Percentiles rank a stretch among this genome's conserved stretches.
Conservation (phyloP, 2,888 invertebrate species). For the Notodonta ziczac region DNA sequence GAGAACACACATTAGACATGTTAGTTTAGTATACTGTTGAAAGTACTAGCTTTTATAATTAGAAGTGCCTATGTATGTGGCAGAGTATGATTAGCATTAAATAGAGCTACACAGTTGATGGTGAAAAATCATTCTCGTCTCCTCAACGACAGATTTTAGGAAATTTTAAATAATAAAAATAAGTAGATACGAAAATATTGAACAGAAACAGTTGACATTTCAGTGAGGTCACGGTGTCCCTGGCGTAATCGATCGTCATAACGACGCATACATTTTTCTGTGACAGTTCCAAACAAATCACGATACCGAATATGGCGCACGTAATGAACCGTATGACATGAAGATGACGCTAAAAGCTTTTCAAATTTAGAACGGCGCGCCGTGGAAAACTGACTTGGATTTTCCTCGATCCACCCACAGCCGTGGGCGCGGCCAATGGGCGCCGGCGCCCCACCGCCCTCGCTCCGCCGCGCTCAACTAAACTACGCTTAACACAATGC, state of each 20-base stretch:
- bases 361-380: conserved; percentile 57
- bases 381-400: conserved; percentile 66
- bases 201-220: conserved; percentile 1
- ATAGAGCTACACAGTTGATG: no score
- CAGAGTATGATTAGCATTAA: no score
- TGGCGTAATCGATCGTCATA: conserved; percentile 62
- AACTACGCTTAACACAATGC: conserved; percentile 54
- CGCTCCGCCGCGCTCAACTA: conserved; percentile 49
- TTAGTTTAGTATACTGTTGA: no score
- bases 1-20: not conserved
- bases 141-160: no score
- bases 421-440: conserved; percentile 78
- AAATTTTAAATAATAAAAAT: no score
- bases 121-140: no score
- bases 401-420: conserved; percentile 74
- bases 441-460: conserved; percentile 56
- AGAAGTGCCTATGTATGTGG: no score
- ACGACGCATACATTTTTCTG: conserved; percentile 50
- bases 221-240: conserved; percentile 48
- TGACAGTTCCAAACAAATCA: conserved; percentile 54
- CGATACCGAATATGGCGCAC: conserved; percentile 46
- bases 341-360: conserved; percentile 80
- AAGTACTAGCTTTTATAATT: no score
- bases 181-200: not conserved
- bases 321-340: conserved; percentile 67